A percentile compares a stretch with the other conserved stretches of the same genome.
Evolutionary conservation across 2,113 vertebrate species (phyloP).

Genomic region (Rutilus rutilus): DNA sequence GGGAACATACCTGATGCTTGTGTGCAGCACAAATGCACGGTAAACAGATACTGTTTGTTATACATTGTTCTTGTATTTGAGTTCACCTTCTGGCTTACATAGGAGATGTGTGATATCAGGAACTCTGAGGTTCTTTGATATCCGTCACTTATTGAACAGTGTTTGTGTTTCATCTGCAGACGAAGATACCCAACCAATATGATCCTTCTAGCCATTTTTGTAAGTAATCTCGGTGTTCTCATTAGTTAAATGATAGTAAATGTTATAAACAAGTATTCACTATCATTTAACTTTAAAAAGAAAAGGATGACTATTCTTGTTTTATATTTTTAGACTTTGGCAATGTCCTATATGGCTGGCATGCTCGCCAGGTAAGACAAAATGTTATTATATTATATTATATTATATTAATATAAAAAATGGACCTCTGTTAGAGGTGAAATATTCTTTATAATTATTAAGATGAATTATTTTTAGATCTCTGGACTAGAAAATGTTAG

Average conservation of each 20-base stretch:
- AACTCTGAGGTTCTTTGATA: background rate
- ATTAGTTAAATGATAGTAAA: background rate
- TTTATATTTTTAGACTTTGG: constrained; percentile 57
- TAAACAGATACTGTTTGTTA: constrained; percentile 26
- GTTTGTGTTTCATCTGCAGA: constrained; percentile 47
- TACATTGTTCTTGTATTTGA: background rate
- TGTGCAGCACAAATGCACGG: constrained; percentile 61
- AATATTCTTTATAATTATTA: background rate
- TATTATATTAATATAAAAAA: background rate
- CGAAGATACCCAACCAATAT: constrained; percentile 62
- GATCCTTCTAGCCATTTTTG: constrained; percentile 63
- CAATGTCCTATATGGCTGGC: constrained; percentile 66
- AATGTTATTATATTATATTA: background rate
- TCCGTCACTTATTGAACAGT: background rate
- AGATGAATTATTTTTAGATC: background rate
- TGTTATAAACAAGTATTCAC: background rate
- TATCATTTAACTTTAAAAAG: background rate
- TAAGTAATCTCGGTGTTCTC: constrained; percentile 45
- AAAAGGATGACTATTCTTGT: background rate
- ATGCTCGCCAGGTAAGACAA: constrained; percentile 62
- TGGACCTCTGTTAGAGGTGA: background rate
- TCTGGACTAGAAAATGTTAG: background rate
- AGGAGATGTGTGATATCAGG: background rate
- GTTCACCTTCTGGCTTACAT: background rate
- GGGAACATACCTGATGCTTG: constrained; percentile 60